phyloP scores from a whole-genome alignment of 2,888 invertebrate genomes.

The Cotesia congregata region DNA sequence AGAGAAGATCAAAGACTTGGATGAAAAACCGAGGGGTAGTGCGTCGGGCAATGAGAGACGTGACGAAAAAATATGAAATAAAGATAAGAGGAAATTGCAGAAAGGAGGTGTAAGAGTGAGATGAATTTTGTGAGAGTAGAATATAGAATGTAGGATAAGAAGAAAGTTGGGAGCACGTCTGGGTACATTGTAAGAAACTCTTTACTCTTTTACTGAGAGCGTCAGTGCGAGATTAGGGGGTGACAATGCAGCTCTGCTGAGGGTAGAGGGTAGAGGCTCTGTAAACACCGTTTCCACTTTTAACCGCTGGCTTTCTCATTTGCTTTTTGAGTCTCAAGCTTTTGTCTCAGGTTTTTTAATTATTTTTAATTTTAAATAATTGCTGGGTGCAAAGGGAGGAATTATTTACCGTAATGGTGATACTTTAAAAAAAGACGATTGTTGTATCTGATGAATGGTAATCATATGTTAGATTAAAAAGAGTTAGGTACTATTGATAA shows the following conservation, averaged over 20 bases:
- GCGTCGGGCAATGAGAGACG: constrained; percentile 17
- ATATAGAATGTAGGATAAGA: not conserved
- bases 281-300: constrained; percentile 41
- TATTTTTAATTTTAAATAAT: no score
- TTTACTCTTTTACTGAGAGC: constrained; percentile 35
- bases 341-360: no score
- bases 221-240: constrained; percentile 30
- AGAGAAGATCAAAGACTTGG: not conserved
- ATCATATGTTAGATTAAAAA: no score
- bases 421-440: no score
- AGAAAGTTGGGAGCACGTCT: not conserved
- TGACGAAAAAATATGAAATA: not conserved
- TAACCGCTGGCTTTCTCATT: not conserved
- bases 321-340: not conserved
- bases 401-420: no score
- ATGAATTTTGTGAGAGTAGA: no score
- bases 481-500: no score
- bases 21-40: not conserved
- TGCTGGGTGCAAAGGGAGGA: no score
- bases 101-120: constrained; percentile 5
- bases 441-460: no score
- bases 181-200: constrained; percentile 31
- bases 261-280: constrained; percentile 32
- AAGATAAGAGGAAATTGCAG: not conserved
- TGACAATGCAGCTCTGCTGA: constrained; percentile 44